phyloP scores from a whole-genome alignment of 1,140 invertebrate genomes.

The Drosophila paulistorum region DNA sequence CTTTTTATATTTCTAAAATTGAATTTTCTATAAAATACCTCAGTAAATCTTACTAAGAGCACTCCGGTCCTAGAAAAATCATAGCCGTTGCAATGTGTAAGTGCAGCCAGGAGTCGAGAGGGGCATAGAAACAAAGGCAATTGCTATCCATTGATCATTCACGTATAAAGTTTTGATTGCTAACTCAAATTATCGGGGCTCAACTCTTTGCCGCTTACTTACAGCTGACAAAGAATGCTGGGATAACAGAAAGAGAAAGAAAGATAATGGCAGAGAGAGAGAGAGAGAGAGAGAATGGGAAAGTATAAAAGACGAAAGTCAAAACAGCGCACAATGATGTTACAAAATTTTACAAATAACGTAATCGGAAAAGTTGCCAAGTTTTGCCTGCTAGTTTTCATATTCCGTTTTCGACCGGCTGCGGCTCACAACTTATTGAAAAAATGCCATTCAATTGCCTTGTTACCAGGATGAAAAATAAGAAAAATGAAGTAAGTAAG shows the following conservation, averaged over 20 bases:
- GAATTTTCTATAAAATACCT: too few relatives aligned
- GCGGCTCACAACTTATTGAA: slow-evolving; percentile 53
- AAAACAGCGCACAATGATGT: slow-evolving; percentile 38
- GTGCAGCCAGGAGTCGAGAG: not conserved
- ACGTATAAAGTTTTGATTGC: slow-evolving; percentile 22
- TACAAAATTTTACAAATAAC: slow-evolving; percentile 47
- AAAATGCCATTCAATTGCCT: slow-evolving; percentile 62
- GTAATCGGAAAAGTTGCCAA: slow-evolving; percentile 44
- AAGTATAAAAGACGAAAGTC: slow-evolving; percentile 35
- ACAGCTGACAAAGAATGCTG: slow-evolving; percentile 1
- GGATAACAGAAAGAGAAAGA: too few relatives aligned
- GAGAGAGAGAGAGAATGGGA: not conserved
- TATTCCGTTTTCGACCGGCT: slow-evolving; percentile 22
- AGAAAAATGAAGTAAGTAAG: too few relatives aligned
- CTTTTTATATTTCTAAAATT: too few relatives aligned
- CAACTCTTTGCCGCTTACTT: slow-evolving; percentile 35
- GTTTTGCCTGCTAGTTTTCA: slow-evolving; percentile 18
- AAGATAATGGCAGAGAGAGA: too few relatives aligned
- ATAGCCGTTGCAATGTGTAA: not conserved
- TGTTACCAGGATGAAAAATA: slow-evolving; percentile 32
- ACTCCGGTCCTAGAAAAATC: not conserved
- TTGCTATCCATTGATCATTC: not conserved
- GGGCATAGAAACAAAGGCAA: not conserved
- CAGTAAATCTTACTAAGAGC: not conserved
- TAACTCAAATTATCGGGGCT: slow-evolving; percentile 46